Percentiles rank a stretch among this genome's conserved stretches.
phyloP scores from a whole-genome alignment of 2,888 invertebrate species.

The Salpingus planirostris region DNA sequence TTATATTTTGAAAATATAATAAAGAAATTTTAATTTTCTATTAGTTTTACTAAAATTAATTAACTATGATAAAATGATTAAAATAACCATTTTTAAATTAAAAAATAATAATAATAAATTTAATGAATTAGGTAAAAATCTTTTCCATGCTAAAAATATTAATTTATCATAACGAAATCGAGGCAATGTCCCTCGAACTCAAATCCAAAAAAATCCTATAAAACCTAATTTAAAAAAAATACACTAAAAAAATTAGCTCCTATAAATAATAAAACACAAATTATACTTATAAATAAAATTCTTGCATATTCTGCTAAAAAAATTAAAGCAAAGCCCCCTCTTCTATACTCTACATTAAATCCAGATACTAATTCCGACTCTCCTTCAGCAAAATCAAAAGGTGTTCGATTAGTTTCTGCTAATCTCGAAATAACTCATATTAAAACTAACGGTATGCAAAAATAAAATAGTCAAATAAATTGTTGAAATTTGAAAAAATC shows the following conservation, averaged over 20 bases:
- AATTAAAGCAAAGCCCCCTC: slow-evolving; percentile 62
- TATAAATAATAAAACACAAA: slow-evolving; percentile 52
- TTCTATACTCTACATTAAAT: slow-evolving; percentile 70
- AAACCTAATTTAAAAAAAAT: slow-evolving; percentile 48
- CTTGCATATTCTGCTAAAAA: slow-evolving; percentile 62
- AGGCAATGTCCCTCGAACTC: slow-evolving; percentile 57
- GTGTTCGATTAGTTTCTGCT: slow-evolving; percentile 64
- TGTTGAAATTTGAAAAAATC: slow-evolving; percentile 45
- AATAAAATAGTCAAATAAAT: slow-evolving; percentile 47
- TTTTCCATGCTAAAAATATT: slow-evolving; percentile 60
- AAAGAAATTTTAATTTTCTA: slow-evolving; percentile 51
- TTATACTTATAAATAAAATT: slow-evolving; percentile 59
- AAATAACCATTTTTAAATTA: slow-evolving; percentile 37
- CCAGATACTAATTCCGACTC: slow-evolving; percentile 72
- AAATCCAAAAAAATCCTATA: slow-evolving; percentile 55
- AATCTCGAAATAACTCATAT: slow-evolving; percentile 53
- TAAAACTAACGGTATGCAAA: slow-evolving; percentile 48
- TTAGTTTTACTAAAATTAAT: slow-evolving; percentile 47
- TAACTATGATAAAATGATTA: slow-evolving; percentile 42
- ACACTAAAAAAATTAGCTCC: slow-evolving; percentile 42
- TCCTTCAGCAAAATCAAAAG: slow-evolving; percentile 73
- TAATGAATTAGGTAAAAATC: slow-evolving; percentile 54
- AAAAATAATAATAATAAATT: slow-evolving; percentile 41
- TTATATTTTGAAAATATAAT: slow-evolving; percentile 63
- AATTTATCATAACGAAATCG: slow-evolving; percentile 69